phyloP scores from a whole-genome alignment of 2,113 vertebrate genomes.

The Pipra filicauda region DNA sequence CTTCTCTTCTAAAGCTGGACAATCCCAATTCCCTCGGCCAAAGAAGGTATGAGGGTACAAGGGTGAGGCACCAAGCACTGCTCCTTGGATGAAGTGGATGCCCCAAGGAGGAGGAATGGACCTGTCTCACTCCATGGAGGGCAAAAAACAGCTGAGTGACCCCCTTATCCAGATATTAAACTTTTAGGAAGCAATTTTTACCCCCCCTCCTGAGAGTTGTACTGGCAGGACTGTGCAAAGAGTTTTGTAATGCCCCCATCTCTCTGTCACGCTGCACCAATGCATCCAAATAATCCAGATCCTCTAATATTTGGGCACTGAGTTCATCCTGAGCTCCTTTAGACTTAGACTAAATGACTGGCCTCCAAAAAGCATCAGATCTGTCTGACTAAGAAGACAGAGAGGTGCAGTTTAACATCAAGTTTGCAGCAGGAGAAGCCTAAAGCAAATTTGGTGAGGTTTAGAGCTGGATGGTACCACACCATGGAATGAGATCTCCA shows the following conservation, averaged over 20 bases:
- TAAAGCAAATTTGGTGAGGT: not conserved
- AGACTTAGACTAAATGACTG: not conserved
- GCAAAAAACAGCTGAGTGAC: not conserved
- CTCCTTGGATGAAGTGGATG: not conserved
- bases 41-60: not conserved
- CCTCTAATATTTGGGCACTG: not conserved
- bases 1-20: not conserved
- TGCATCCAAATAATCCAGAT: not conserved
- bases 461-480: not conserved
- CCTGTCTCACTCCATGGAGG: rapidly evolving
- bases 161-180: not conserved
- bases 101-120: not conserved
- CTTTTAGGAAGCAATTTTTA: not conserved
- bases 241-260: rapidly evolving
- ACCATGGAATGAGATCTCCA: not conserved
- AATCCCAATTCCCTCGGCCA: not conserved
- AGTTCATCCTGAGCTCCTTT: not conserved
- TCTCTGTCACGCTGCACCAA: not conserved
- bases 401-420: not conserved
- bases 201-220: too few relatives aligned
- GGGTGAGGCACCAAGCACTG: not conserved
- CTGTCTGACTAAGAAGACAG: not conserved
- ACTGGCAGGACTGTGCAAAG: not conserved
- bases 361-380: not conserved
- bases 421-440: not conserved